Conservation (phyloP, 2,797 vertebrate genomes). For the Apogon hyalosoma region DNA sequence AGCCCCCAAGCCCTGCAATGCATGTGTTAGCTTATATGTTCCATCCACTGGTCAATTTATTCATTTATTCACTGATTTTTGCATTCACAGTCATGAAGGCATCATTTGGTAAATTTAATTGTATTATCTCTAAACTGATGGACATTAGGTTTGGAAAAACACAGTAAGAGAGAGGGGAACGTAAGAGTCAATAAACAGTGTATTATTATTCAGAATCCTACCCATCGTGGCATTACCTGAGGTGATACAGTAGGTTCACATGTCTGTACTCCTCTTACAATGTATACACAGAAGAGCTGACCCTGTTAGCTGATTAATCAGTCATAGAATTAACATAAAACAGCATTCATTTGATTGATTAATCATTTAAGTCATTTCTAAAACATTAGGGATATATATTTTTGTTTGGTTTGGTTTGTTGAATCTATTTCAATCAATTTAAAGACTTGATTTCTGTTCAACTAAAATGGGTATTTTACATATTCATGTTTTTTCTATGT, state of each 20-base stretch:
- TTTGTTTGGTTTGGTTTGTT: too few relatives aligned
- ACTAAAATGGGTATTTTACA: too few relatives aligned
- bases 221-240: slow-evolving; percentile 8
- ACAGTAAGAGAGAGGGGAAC: slow-evolving; percentile 26
- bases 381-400: too few relatives aligned
- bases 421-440: too few relatives aligned
- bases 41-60: slow-evolving; percentile 76
- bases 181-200: slow-evolving; percentile 17
- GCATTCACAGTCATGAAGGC: slow-evolving; percentile 61
- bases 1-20: slow-evolving; percentile 79
- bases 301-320: background rate
- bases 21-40: slow-evolving; percentile 75
- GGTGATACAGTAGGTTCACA: slow-evolving; percentile 7
- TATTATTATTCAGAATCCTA: slow-evolving; percentile 25
- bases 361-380: too few relatives aligned
- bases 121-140: slow-evolving; percentile 54
- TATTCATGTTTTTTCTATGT: too few relatives aligned
- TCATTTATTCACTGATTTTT: slow-evolving; percentile 77
- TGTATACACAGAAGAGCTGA: background rate
- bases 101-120: slow-evolving; percentile 69
- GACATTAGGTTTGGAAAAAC: slow-evolving; percentile 23
- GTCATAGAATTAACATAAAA: too few relatives aligned
- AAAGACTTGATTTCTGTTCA: too few relatives aligned
- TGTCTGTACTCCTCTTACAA: background rate
- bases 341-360: too few relatives aligned